These are phyloP conservation scores for Aricia artaxerxes DNA, from an alignment of 2,888 invertebrate species.

Conservation along the genomic window DNA sequence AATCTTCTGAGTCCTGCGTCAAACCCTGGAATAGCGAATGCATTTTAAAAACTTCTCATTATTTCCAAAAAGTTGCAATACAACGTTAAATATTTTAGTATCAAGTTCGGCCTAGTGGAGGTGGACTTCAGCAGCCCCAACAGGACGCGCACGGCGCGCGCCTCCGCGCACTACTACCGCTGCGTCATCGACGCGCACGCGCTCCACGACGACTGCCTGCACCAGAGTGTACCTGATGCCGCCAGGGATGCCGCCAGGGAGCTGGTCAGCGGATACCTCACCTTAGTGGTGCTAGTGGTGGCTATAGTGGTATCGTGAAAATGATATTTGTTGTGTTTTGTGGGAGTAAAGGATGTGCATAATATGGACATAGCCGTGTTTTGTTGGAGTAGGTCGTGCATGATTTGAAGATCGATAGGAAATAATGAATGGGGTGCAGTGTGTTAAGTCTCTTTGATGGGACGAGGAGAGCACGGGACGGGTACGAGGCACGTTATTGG, in stretches of 20 bases:
- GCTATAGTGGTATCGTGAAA: background rate
- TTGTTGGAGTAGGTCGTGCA: no score
- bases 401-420: no score
- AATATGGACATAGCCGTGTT: no score
- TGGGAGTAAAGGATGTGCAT: no score
- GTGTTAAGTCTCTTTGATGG: background rate
- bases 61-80: background rate
- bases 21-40: no score
- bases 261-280: background rate
- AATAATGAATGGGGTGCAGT: background rate
- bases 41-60: no score
- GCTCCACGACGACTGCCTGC: background rate
- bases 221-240: background rate
- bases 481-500: background rate
- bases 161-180: slow-evolving; percentile 28
- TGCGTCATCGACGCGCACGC: slow-evolving; percentile 24
- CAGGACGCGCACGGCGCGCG: slow-evolving; percentile 24
- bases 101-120: slow-evolving; percentile 21
- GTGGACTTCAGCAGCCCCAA: slow-evolving; percentile 25
- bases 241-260: background rate
- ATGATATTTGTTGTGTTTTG: background rate
- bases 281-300: background rate
- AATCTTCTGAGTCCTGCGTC: no score
- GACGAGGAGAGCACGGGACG: no score
- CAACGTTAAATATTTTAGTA: background rate